phyloP scores from a whole-genome alignment of 2,113 vertebrate genomes.

The Cygnus atratus region DNA sequence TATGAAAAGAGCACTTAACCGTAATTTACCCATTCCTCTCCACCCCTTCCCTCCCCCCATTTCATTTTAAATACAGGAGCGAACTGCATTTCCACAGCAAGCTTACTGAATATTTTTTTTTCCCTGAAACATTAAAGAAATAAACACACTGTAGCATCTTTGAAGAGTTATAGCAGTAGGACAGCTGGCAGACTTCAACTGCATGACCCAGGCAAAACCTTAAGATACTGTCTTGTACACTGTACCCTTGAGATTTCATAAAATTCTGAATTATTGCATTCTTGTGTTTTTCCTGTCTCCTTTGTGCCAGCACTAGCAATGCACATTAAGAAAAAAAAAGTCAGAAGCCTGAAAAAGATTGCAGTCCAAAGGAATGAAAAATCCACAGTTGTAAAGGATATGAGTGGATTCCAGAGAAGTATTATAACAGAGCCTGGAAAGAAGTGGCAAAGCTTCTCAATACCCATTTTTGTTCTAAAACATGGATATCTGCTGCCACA shows the following conservation, averaged over 20 bases:
- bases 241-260: not conserved
- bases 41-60: fast-evolving
- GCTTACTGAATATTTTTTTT: not conserved
- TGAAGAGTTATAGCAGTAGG: not conserved
- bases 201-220: not conserved
- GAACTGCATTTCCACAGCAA: not conserved
- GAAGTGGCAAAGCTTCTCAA: not conserved
- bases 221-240: not conserved
- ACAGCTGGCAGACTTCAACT: not conserved
- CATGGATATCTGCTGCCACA: not conserved
- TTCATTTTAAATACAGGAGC: not conserved
- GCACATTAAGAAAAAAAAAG: not conserved
- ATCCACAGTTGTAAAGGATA: fast-evolving
- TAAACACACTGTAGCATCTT: not conserved
- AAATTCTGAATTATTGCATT: conserved; percentile 18
- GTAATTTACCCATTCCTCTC: not conserved
- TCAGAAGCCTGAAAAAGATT: fast-evolving
- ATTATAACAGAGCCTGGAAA: not conserved
- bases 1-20: not conserved
- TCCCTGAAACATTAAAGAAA: not conserved
- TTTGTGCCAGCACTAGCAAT: not conserved
- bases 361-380: not conserved
- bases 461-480: not conserved
- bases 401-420: not conserved
- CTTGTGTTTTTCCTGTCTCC: not conserved